Percentiles rank a stretch among this genome's conserved stretches.
These are phyloP conservation scores for Anseranas semipalmata DNA, from an alignment of 2,113 vertebrate genomes.

Conservation along the genomic window DNA sequence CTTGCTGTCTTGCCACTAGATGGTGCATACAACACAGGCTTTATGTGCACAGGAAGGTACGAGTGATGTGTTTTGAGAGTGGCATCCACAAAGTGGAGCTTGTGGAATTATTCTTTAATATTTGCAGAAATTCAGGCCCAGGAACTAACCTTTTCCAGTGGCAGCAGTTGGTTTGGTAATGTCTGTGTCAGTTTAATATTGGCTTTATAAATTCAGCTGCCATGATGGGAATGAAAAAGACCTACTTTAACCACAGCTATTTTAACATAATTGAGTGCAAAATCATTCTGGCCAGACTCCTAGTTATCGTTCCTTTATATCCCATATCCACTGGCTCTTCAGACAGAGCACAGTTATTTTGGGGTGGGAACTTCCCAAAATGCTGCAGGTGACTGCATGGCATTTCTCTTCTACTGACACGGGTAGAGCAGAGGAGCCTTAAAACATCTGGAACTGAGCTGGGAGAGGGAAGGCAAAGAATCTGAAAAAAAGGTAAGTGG, in stretches of 20 bases:
- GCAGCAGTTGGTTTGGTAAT: neutral
- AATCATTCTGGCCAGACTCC: neutral
- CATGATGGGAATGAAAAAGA: neutral
- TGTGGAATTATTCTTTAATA: neutral
- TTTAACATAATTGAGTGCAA: neutral
- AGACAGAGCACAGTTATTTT: fast-evolving
- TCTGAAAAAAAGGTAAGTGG: neutral
- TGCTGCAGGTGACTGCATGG: neutral
- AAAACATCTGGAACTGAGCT: neutral
- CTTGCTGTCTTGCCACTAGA: constrained; percentile 45
- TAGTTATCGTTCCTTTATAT: neutral
- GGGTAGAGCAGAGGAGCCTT: neutral
- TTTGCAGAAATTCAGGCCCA: neutral
- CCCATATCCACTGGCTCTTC: fast-evolving
- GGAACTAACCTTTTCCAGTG: neutral
- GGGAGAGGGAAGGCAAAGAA: neutral
- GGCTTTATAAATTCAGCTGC: neutral
- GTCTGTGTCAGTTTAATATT: neutral
- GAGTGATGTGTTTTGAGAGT: fast-evolving
- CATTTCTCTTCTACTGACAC: neutral
- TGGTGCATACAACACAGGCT: constrained; percentile 2
- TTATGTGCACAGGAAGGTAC: fast-evolving
- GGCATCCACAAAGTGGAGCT: fast-evolving
- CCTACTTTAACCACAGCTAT: neutral
- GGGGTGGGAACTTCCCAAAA: neutral